Percentiles rank a stretch among this genome's conserved stretches.
These are phyloP conservation scores for Cyanocitta stelleri DNA, from an alignment of 2,113 vertebrate species.

Conservation along the genomic window DNA sequence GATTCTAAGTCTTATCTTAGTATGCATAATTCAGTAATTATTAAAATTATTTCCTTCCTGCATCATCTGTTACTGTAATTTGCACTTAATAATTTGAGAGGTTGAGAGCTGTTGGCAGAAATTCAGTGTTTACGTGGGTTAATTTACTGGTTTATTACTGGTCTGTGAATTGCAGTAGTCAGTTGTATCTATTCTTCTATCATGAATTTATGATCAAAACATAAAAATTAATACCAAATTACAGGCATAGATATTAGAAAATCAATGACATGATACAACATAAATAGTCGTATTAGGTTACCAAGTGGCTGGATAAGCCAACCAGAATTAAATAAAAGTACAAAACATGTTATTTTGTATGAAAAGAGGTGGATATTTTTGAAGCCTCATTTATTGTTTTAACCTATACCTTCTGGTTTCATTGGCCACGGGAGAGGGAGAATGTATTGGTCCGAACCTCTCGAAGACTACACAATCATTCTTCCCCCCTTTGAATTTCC, in stretches of 20 bases:
- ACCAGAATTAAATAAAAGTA: background rate
- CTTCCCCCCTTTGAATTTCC: background rate
- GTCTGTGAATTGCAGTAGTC: background rate
- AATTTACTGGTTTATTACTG: conserved; percentile 9
- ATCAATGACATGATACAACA: background rate
- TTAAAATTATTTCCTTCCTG: conserved; percentile 29
- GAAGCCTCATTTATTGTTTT: background rate
- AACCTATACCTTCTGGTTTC: background rate
- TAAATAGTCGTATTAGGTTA: background rate
- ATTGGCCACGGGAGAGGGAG: background rate
- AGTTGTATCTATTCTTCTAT: background rate
- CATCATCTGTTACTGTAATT: conserved; percentile 26
- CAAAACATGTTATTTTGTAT: background rate
- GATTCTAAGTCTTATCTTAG: background rate
- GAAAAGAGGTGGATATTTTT: background rate
- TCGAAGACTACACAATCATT: fast-evolving
- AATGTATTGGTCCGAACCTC: background rate
- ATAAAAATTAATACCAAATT: background rate
- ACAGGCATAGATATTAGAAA: background rate
- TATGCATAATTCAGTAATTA: conserved; percentile 11
- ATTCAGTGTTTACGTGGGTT: background rate
- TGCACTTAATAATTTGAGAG: background rate
- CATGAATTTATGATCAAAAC: background rate
- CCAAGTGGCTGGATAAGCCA: background rate
- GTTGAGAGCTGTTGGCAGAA: conserved; percentile 8